Conservation (phyloP, 2,113 vertebrate species). For the Gopherus evgoodei region DNA sequence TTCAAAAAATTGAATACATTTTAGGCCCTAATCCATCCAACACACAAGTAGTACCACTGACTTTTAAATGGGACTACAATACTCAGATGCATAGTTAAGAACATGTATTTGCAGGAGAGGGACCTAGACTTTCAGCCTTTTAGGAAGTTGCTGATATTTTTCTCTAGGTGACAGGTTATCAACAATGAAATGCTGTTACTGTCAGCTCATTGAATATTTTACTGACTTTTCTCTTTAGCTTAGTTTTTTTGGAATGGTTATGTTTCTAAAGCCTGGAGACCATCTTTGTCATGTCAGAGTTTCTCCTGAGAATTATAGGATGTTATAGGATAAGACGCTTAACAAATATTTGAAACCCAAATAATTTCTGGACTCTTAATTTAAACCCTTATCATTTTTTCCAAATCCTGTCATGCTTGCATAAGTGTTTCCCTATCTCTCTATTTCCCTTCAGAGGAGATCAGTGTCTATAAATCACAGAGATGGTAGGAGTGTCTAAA, state of each 20-base stretch:
- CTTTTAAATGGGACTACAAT: not conserved
- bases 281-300: fast-evolving
- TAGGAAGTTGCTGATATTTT: not conserved
- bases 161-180: not conserved
- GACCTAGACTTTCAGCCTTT: not conserved
- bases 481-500: not conserved
- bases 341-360: not conserved
- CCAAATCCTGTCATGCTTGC: not conserved
- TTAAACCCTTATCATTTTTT: not conserved
- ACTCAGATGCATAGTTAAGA: not conserved
- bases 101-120: not conserved
- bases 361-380: not conserved
- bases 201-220: not conserved
- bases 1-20: not conserved
- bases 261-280: not conserved
- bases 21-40: not conserved
- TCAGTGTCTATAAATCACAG: not conserved
- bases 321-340: not conserved
- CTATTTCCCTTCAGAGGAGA: not conserved
- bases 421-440: not conserved
- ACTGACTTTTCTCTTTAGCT: not conserved
- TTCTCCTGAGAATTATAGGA: not conserved
- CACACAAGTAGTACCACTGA: not conserved
- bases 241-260: not conserved
- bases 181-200: not conserved